Evolutionary conservation across 2,113 vertebrate genomes (phyloP).

Genomic region (Desmodus rotundus): DNA sequence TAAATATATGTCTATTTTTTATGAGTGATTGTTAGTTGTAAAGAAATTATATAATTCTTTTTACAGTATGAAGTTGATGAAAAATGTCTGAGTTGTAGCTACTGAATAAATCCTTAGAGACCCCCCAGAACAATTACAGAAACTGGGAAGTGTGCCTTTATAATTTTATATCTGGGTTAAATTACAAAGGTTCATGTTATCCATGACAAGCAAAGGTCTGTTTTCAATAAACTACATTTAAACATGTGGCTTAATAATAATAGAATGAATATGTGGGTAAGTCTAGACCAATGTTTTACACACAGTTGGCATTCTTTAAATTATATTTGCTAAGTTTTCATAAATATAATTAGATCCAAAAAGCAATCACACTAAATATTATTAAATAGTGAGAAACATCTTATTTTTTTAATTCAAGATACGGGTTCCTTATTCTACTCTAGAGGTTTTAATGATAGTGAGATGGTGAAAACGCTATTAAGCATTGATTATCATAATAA

Average conservation of each 20-base stretch:
- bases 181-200: slow-evolving; percentile 44
- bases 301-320: neutral
- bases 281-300: neutral
- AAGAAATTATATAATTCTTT: slow-evolving; percentile 43
- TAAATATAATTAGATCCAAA: neutral
- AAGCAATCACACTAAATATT: neutral
- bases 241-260: slow-evolving; percentile 42
- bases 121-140: slow-evolving; percentile 32
- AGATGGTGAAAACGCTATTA: neutral
- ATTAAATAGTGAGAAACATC: neutral
- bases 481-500: neutral
- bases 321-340: neutral
- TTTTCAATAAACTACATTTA: slow-evolving; percentile 55
- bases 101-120: slow-evolving; percentile 61
- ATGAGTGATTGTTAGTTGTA: slow-evolving; percentile 5
- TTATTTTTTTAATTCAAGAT: neutral
- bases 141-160: slow-evolving; percentile 33
- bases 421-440: neutral
- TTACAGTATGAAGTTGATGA: slow-evolving; percentile 53
- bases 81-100: slow-evolving; percentile 42
- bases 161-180: slow-evolving; percentile 51
- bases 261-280: slow-evolving; percentile 27
- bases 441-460: neutral
- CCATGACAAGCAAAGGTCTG: slow-evolving; percentile 35
- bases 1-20: neutral